Evolutionary conservation across 2,888 invertebrate genomes (phyloP).

Genomic region (Dasysyrphus tricinctus): DNA sequence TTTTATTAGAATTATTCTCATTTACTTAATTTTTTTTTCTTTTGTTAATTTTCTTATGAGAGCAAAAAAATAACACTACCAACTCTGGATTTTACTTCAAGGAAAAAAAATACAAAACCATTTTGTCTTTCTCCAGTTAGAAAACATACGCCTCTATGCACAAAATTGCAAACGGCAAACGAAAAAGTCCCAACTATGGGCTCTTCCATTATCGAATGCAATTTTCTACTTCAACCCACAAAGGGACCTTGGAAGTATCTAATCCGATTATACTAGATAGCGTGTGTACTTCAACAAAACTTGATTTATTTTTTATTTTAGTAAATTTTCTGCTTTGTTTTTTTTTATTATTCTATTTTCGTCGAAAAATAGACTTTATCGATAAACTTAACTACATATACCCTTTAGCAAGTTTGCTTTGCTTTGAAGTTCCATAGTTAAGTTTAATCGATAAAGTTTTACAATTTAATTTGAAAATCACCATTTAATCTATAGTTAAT

Average conservation of each 20-base stretch:
- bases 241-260: constrained; percentile 51
- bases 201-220: constrained; percentile 43
- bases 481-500: constrained; percentile 21
- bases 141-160: constrained; percentile 11
- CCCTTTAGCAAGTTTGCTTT: background rate
- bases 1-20: constrained; percentile 9
- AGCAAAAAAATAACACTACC: background rate
- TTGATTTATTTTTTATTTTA: constrained; percentile 29
- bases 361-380: constrained; percentile 23
- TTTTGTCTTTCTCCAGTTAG: constrained; percentile 8
- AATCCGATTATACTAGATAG: constrained; percentile 59
- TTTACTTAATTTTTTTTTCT: constrained; percentile 8
- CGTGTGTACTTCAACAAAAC: constrained; percentile 36
- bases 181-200: background rate
- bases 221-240: constrained; percentile 58
- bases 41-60: background rate
- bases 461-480: constrained; percentile 18
- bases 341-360: background rate
- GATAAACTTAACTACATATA: background rate
- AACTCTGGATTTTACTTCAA: background rate
- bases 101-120: background rate
- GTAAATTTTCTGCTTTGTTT: constrained; percentile 2
- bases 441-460: constrained; percentile 29
- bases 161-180: constrained; percentile 30
- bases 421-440: constrained; percentile 1